phyloP scores from a whole-genome alignment of 1,140 invertebrate species.

The Ceratina calcarata region DNA sequence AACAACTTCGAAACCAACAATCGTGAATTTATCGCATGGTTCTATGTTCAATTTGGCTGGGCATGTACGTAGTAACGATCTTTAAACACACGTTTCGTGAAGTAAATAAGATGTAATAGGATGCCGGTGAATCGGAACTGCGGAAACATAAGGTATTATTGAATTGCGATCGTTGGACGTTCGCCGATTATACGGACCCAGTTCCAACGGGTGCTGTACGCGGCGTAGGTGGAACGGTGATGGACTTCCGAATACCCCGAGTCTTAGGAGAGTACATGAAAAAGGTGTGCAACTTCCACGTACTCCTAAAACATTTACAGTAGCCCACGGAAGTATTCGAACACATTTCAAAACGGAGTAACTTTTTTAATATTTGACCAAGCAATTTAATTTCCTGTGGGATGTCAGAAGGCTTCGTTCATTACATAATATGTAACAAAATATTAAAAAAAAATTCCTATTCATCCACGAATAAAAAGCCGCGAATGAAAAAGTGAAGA shows the following conservation, averaged over 20 bases:
- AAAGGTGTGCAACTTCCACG: slow-evolving; percentile 55
- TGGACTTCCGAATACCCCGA: slow-evolving; percentile 82
- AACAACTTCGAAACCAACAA: slow-evolving; percentile 87
- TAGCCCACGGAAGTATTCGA: too few relatives aligned
- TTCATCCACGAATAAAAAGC: too few relatives aligned
- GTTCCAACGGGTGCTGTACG: slow-evolving; percentile 88
- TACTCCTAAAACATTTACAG: too few relatives aligned
- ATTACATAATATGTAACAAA: too few relatives aligned
- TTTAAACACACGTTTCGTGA: neutral
- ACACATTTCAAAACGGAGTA: too few relatives aligned
- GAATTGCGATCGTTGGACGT: slow-evolving; percentile 88
- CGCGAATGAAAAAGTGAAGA: too few relatives aligned
- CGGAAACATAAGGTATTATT: slow-evolving; percentile 87
- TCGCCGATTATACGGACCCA: slow-evolving; percentile 82
- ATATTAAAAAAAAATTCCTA: too few relatives aligned
- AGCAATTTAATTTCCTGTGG: too few relatives aligned
- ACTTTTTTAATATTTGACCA: too few relatives aligned
- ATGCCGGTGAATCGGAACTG: slow-evolving; percentile 77
- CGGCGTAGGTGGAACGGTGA: slow-evolving; percentile 81
- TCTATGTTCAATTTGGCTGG: slow-evolving; percentile 95
- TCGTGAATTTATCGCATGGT: slow-evolving; percentile 95
- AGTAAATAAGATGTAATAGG: slow-evolving; percentile 44
- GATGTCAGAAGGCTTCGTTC: too few relatives aligned
- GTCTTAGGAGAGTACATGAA: slow-evolving; percentile 77
- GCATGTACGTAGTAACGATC: slow-evolving; percentile 81